Evolutionary conservation across 2,113 vertebrate genomes (phyloP), one percentile per base, ranked within the genome.

Genomic region (Odontophorus gujanensis): DNA sequence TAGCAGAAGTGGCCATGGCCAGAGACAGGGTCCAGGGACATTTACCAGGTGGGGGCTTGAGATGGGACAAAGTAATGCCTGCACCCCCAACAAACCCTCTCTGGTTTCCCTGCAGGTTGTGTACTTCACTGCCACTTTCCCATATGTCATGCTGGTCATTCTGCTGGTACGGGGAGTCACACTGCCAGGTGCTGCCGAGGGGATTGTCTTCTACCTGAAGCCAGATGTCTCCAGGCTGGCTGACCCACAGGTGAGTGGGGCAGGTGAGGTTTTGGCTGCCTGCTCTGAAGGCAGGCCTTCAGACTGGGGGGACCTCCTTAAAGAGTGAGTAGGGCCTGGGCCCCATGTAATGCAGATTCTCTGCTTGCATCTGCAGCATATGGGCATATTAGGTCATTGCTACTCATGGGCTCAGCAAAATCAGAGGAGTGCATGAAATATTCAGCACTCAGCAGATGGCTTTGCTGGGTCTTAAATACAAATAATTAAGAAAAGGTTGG

Each of bases 121-220:
- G 69, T 99, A 99, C 85, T 99, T 99, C 97, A 99, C 99, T 8
- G 99, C 99, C 40, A 99, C 99, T 1, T 99, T 99, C 68, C 99
- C 99, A 0, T 99, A 99, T 1, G n/a, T 97, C n/a, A 99, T 99
- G 99, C 96, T 99, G 11, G 3, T 99, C n/a, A 91, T 99, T 89
- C 97, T 99, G 40, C 97, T 99, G 84, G 91, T 99, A 53, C 98
- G 99, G 91, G 99, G 99, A 4, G 95, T 99, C 86, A 99, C 98
- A 0, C 97, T 99, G 36, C 99, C 99, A 0, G 99, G 99, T 30
- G 99, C 99, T 71, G 97, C 94, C 0, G 97, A 97, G 12, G 99
- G 99, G 8, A 99, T 99, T 89, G 79, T 98, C 94, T 99, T 98
- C 93, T 99, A 99, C 94, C 98, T 99, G 81, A 99, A 98, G 83